Evolutionary conservation across 2,888 invertebrate genomes (phyloP), one percentile per base, ranked within the genome.

Genomic region (Apamea anceps): DNA sequence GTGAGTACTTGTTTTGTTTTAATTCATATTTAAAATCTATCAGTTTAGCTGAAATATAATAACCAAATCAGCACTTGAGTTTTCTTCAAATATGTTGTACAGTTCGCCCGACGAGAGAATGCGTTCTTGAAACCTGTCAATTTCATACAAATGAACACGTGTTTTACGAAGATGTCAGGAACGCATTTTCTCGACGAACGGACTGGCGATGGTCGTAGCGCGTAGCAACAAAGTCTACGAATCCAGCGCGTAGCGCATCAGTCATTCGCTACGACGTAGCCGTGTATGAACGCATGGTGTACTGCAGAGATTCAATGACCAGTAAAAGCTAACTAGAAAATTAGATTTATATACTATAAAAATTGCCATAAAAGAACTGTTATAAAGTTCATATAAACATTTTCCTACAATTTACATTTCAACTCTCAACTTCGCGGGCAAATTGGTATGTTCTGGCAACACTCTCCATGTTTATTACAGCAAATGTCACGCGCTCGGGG

Each of bases 401-500:
- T 42, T 68, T 10, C 73, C 62, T 15, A 45, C 54, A 71, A 78
- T 66, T 79, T 60, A 84, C 48, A 75, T 60, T 83, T 65, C 65
- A 65, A 68, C 48, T 78, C 72, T 51, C 65, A 75, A 73, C 60
- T 73, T n/a, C 7, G 60, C 25, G 72, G 80, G 72, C n/a, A 48
- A 80, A 75, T 60, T 75, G 37, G 15, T 32, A 45, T 66, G 37
- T 8, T 57, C 57, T 84, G 65, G 82, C 78, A 87, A 83, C 77
- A 79, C 84, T 80, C 66, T 73, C 76, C 82, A 79, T 77, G 85
- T 89, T 88, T 88, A 91, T 91, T 88, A 87, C 90, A 79, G 75
- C 87, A 80, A 89, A 89, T 86, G 84, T 88, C 88, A 92, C 87
- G 79, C 85, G 85, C 86, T 87, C 73, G 79, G 88, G 88, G 89